Evolutionary conservation across 2,113 vertebrate genomes (phyloP).

Genomic region (Greenwoodochromis staneri): DNA sequence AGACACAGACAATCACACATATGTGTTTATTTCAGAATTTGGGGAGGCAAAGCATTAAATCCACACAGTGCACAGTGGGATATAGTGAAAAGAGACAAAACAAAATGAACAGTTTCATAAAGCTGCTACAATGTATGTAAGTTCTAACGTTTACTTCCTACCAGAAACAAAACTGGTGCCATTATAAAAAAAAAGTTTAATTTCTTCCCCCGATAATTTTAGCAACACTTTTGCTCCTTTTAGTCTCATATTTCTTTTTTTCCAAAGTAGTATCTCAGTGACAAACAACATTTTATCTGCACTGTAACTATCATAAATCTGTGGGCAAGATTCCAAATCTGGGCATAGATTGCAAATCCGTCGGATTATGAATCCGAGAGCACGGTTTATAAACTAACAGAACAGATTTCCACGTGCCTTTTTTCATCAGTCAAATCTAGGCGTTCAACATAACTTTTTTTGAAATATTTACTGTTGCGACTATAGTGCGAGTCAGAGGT

Average conservation of each 20-base stretch:
- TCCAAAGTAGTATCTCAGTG: neutral
- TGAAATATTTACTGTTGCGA: neutral
- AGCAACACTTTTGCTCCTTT: neutral
- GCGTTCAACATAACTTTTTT: neutral
- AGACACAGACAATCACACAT: neutral
- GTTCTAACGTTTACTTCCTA: neutral
- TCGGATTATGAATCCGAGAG: neutral
- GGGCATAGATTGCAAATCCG: neutral
- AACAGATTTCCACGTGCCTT: neutral
- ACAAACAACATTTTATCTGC: neutral
- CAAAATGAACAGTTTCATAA: neutral
- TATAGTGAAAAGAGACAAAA: neutral
- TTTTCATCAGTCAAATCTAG: neutral
- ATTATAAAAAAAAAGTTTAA: neutral
- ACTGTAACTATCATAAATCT: neutral
- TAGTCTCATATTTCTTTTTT: neutral
- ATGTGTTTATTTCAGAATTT: neutral
- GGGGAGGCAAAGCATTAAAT: neutral
- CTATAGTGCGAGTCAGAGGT: neutral
- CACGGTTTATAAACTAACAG: neutral
- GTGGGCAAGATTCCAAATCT: neutral
- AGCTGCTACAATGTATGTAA: neutral
- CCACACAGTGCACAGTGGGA: neutral
- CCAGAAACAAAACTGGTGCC: neutral
- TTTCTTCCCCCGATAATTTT: neutral